Evolutionary conservation across 2,888 invertebrate species (phyloP).

Genomic region (Yponomeuta sedellus): DNA sequence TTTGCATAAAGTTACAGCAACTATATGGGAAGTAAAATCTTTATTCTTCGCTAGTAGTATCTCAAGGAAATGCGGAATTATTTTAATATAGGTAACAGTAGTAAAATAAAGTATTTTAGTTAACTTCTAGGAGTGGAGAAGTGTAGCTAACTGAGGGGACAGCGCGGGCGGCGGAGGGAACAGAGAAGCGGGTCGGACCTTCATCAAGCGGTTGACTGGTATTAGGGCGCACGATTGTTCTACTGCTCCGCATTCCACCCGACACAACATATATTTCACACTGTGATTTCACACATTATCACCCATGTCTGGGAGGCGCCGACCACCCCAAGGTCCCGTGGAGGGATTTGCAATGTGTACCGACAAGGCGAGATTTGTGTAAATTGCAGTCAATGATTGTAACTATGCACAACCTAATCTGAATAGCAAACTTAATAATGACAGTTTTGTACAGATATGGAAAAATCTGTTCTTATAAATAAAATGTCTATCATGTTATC

Average conservation of each 20-base stretch:
- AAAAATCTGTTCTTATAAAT: too few relatives aligned
- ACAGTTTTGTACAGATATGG: too few relatives aligned
- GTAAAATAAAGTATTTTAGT: not conserved
- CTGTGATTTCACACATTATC: conserved; percentile 68
- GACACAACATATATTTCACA: conserved; percentile 60
- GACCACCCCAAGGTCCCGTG: not conserved
- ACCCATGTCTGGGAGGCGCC: conserved; percentile 38
- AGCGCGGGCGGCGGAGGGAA: conserved; percentile 23
- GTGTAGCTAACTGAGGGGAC: not conserved
- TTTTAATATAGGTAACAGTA: not conserved
- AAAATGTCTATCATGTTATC: too few relatives aligned
- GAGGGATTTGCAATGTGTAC: not conserved
- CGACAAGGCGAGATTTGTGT: not conserved
- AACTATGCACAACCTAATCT: not conserved
- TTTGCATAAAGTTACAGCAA: not conserved
- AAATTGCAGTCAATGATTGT: not conserved
- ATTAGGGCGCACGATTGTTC: conserved; percentile 71
- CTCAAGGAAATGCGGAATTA: not conserved
- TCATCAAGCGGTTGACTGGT: conserved; percentile 75
- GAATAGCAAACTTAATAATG: not conserved
- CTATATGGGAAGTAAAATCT: not conserved
- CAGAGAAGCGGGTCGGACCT: conserved; percentile 49
- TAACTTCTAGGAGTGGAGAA: not conserved
- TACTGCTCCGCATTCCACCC: conserved; percentile 60
- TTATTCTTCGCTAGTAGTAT: not conserved